Percentiles rank a stretch among this genome's conserved stretches.
Conservation (phyloP, 2,888 invertebrate species). For the Neocrepidodera transversa region DNA sequence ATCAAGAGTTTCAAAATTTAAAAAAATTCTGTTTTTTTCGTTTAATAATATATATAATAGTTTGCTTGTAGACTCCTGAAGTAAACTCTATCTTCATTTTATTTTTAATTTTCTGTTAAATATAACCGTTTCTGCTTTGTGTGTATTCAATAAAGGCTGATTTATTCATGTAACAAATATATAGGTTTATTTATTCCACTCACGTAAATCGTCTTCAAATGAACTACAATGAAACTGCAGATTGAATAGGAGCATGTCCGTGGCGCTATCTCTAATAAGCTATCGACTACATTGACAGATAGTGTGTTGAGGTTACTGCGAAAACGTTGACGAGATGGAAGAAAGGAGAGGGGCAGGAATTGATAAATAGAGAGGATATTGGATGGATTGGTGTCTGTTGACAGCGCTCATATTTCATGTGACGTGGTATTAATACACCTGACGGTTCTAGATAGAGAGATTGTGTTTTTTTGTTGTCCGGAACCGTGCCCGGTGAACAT, state of each 20-base stretch:
- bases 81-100: no score
- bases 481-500: not conserved
- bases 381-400: slow-evolving; percentile 21
- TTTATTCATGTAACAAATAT: no score
- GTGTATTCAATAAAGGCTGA: no score
- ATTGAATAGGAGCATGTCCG: slow-evolving; percentile 32
- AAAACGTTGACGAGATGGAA: slow-evolving; percentile 19
- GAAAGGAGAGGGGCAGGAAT: slow-evolving; percentile 20
- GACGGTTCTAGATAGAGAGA: slow-evolving; percentile 2
- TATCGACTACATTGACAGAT: slow-evolving; percentile 35
- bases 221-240: slow-evolving; percentile 30
- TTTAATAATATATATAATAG: no score
- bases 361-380: slow-evolving; percentile 35
- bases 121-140: no score
- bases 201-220: slow-evolving; percentile 20
- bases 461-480: slow-evolving; percentile 10
- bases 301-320: slow-evolving; percentile 30
- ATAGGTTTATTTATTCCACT: not conserved
- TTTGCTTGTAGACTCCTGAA: no score
- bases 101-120: no score
- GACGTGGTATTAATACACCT: slow-evolving; percentile 12
- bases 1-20: no score
- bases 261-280: slow-evolving; percentile 39
- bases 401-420: slow-evolving; percentile 17
- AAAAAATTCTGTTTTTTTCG: no score